Conservation (phyloP, 2,797 vertebrate genomes). For the Spinus olivaceus region DNA sequence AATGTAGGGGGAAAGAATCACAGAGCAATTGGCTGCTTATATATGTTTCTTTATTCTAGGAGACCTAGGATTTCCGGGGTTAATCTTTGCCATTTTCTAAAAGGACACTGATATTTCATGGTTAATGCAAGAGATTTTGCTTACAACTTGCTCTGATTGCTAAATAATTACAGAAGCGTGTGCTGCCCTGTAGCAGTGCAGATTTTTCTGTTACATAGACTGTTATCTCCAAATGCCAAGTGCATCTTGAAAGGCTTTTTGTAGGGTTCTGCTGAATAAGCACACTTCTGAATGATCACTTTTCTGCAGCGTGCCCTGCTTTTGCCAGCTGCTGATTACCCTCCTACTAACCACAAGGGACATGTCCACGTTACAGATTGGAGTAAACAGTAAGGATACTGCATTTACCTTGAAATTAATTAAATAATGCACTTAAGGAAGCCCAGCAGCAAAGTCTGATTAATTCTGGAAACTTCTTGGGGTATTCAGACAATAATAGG, state of each 20-base stretch:
- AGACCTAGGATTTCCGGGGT: neutral
- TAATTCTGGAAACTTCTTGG: neutral
- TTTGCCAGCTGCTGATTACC: conserved; percentile 11
- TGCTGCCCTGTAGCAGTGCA: conserved; percentile 21
- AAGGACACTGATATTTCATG: neutral
- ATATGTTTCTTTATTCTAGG: neutral
- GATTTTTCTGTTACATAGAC: conserved; percentile 27
- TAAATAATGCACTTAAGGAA: neutral
- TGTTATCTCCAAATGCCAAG: conserved; percentile 28
- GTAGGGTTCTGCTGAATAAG: conserved; percentile 44
- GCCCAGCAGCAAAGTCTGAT: neutral
- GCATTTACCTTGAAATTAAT: neutral
- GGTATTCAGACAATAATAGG: neutral
- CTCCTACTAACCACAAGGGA: neutral
- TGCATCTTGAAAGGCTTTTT: conserved; percentile 42
- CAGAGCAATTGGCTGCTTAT: neutral
- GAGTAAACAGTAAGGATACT: neutral
- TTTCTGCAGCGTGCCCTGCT: neutral
- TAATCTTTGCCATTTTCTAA: neutral
- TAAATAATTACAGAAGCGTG: conserved; percentile 3
- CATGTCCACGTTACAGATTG: neutral
- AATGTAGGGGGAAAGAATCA: neutral
- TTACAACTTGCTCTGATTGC: neutral
- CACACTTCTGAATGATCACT: neutral
- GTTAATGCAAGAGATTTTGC: conserved; percentile 33